Evolutionary conservation across 2,797 vertebrate genomes (phyloP).

Genomic region (Falco peregrinus): DNA sequence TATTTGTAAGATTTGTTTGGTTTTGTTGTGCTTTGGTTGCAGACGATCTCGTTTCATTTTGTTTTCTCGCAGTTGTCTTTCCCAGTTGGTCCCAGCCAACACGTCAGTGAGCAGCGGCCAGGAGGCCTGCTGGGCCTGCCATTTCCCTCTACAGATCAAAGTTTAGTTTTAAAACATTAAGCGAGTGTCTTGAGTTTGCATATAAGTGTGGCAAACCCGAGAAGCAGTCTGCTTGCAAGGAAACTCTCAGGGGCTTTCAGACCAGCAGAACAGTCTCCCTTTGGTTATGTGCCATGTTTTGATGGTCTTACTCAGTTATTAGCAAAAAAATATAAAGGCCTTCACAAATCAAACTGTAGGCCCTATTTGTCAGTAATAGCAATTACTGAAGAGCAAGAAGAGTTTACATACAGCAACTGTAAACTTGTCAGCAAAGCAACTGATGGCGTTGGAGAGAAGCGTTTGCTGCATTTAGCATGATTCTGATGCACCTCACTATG

Average conservation of each 20-base stretch:
- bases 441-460: background rate
- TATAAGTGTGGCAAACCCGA: background rate
- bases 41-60: background rate
- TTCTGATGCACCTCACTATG: fast-evolving
- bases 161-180: background rate
- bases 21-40: background rate
- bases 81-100: background rate
- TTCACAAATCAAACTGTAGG: background rate
- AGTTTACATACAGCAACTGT: background rate
- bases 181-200: background rate
- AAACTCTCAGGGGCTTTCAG: background rate
- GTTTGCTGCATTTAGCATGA: too few relatives aligned
- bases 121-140: background rate
- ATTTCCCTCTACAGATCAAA: background rate
- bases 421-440: background rate
- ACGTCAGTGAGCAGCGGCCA: background rate
- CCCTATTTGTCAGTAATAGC: background rate
- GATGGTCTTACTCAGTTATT: background rate
- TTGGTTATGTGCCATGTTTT: background rate
- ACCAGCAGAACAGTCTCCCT: background rate
- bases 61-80: background rate
- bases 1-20: background rate
- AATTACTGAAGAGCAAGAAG: background rate
- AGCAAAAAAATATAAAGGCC: background rate
- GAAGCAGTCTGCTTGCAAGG: background rate